phyloP scores from a whole-genome alignment of 2,113 vertebrate species.

The Corythornis cristatus region DNA sequence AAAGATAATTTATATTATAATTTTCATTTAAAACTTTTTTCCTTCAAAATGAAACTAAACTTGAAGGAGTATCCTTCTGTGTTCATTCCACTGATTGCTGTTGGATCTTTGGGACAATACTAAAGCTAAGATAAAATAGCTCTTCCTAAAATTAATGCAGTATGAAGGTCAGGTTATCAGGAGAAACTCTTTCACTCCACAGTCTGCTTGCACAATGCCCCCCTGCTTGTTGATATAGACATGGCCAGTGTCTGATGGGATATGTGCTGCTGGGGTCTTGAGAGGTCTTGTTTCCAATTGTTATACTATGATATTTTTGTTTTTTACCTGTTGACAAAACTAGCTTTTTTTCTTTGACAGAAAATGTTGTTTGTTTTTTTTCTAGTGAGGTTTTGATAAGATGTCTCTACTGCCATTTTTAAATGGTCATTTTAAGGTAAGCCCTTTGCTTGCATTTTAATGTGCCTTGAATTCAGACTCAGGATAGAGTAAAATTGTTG shows the following conservation, averaged over 20 bases:
- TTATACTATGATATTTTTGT: background rate
- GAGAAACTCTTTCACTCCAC: background rate
- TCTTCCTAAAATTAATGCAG: background rate
- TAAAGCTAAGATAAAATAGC: background rate
- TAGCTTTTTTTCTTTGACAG: background rate
- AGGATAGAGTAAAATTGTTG: background rate
- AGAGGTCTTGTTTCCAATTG: background rate
- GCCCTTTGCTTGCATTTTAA: background rate
- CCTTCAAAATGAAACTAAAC: background rate
- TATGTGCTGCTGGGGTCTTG: background rate
- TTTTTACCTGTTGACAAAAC: constrained; percentile 1
- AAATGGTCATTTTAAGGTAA: background rate
- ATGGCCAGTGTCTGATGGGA: background rate
- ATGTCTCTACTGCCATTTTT: background rate
- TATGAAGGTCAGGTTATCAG: background rate
- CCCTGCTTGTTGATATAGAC: background rate
- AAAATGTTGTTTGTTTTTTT: background rate
- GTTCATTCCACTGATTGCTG: background rate
- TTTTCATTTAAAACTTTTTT: background rate
- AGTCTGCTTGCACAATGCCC: background rate
- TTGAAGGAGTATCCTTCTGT: background rate
- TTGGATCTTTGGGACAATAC: background rate
- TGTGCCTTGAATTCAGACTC: background rate
- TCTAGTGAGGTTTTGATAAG: background rate
- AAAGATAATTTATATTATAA: background rate